phyloP scores from a whole-genome alignment of 1,140 invertebrate genomes.

The Tachypleus tridentatus region DNA sequence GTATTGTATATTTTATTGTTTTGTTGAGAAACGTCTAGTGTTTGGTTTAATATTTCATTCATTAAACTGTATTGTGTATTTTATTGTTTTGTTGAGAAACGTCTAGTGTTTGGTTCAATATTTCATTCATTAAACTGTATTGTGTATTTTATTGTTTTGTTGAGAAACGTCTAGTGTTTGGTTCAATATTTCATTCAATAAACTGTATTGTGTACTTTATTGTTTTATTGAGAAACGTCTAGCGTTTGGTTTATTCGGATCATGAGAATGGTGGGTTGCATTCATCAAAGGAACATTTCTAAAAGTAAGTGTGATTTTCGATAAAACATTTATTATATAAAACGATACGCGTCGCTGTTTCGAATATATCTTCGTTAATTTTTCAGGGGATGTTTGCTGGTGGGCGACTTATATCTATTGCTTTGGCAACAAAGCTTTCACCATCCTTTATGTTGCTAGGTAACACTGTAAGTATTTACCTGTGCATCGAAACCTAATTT shows the following conservation, averaged over 20 bases:
- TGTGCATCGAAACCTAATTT: no score
- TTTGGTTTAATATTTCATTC: no score
- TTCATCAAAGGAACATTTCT: no score
- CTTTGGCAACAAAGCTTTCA: slow-evolving; percentile 34
- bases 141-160: not conserved
- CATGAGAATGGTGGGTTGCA: not conserved
- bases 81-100: no score
- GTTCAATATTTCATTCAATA: not conserved
- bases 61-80: no score
- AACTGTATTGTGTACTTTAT: not conserved
- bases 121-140: not conserved
- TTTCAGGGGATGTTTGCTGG: slow-evolving; percentile 38
- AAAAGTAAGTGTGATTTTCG: no score
- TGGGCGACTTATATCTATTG: slow-evolving; percentile 37
- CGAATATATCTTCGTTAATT: slow-evolving; percentile 2
- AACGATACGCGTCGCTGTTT: slow-evolving; percentile 6
- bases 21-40: no score
- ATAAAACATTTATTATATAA: not conserved
- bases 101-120: no score
- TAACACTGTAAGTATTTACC: slow-evolving; percentile 36
- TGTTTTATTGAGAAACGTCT: not conserved
- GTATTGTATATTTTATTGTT: no score
- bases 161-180: not conserved
- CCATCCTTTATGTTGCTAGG: slow-evolving; percentile 38
- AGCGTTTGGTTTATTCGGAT: not conserved